Percentiles rank a stretch among this genome's conserved stretches.
These are phyloP conservation scores for Hylaea fasciaria DNA, from an alignment of 2,888 invertebrate species.

Conservation along the genomic window DNA sequence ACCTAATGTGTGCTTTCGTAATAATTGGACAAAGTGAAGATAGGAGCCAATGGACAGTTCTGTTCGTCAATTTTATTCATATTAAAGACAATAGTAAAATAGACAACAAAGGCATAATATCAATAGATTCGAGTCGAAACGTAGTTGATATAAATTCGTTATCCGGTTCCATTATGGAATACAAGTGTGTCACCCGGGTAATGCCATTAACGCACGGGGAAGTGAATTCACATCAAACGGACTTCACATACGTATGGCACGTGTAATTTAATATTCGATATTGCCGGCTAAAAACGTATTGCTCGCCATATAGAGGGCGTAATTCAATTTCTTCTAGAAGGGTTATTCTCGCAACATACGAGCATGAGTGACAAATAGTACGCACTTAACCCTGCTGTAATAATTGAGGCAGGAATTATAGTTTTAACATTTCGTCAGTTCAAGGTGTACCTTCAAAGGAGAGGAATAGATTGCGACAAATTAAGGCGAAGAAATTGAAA, in stretches of 20 bases:
- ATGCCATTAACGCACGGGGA: conserved; percentile 76
- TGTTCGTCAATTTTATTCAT: too few species aligned
- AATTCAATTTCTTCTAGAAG: conserved; percentile 73
- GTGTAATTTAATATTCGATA: conserved; percentile 78
- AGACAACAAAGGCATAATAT: neutral
- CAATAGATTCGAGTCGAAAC: conserved; percentile 8
- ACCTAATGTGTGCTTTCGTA: too few species aligned
- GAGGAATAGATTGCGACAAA: conserved; percentile 45
- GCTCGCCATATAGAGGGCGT: conserved; percentile 63
- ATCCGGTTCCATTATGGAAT: conserved; percentile 43
- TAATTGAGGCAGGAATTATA: too few species aligned
- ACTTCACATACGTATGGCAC: conserved; percentile 72
- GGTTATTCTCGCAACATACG: conserved; percentile 46
- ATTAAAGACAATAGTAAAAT: neutral
- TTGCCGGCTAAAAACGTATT: conserved; percentile 76
- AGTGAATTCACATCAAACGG: conserved; percentile 78
- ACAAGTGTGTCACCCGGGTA: conserved; percentile 69
- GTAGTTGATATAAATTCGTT: conserved; percentile 26
- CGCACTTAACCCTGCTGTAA: too few species aligned
- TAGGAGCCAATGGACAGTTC: too few species aligned
- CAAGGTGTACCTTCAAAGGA: conserved; percentile 3
- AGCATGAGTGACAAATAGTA: too few species aligned
- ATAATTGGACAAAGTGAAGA: neutral
- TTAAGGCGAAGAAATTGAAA: conserved; percentile 58
- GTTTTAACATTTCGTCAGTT: too few species aligned